Conservation (phyloP, 2,797 vertebrate species). For the Enteromius treurensis region DNA sequence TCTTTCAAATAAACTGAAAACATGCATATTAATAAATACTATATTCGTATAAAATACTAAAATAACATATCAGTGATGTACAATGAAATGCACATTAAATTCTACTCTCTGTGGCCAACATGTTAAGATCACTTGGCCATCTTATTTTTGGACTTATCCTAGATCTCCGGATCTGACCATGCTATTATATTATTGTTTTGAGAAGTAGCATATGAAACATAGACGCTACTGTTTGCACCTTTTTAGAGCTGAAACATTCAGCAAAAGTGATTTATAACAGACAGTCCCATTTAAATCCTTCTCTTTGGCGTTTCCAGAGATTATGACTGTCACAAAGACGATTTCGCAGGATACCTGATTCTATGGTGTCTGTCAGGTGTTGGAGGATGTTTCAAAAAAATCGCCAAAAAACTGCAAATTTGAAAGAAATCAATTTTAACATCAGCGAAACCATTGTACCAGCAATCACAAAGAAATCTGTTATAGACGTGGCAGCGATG, state of each 20-base stretch:
- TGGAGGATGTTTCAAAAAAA: not conserved
- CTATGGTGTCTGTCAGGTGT: not conserved
- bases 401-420: not conserved
- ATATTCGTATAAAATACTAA: not conserved
- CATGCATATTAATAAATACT: not conserved
- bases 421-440: not conserved
- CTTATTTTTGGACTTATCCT: not conserved
- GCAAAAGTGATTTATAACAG: not conserved
- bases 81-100: not conserved
- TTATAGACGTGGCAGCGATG: not conserved
- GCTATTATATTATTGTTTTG: not conserved
- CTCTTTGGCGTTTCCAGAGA: not conserved
- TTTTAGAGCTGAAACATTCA: not conserved
- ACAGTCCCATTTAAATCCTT: no score
- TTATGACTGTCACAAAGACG: not conserved
- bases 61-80: not conserved
- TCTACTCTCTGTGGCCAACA: not conserved
- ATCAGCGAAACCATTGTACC: not conserved
- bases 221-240: conserved; percentile 10
- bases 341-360: not conserved
- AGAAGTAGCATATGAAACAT: not conserved
- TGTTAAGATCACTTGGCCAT: not conserved
- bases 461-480: conserved; percentile 4
- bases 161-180: not conserved
- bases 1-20: not conserved